phyloP scores from a whole-genome alignment of 1,140 invertebrate species.

The Aphidius gifuensis region DNA sequence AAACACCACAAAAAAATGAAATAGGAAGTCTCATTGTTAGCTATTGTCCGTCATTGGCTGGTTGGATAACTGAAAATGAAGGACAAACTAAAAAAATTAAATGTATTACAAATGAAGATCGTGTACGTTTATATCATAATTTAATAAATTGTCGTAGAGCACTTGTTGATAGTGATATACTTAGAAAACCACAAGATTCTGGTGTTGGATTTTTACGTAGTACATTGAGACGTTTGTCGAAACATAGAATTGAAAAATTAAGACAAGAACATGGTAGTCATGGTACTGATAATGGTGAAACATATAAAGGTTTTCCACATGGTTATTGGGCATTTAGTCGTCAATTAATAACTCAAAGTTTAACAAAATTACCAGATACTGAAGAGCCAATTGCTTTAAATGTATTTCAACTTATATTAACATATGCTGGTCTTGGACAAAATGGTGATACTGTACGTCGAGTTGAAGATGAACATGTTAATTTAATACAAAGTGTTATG shows the following conservation, averaged over 20 bases:
- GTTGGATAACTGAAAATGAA: slow-evolving; percentile 83
- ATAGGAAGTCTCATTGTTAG: slow-evolving; percentile 90
- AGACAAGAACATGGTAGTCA: slow-evolving; percentile 71
- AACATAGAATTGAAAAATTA: slow-evolving; percentile 82
- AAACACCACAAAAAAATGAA: slow-evolving; percentile 84
- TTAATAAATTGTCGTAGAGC: slow-evolving; percentile 73
- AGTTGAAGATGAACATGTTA: slow-evolving; percentile 83
- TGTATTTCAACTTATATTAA: slow-evolving; percentile 72
- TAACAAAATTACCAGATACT: slow-evolving; percentile 79
- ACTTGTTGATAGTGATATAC: slow-evolving; percentile 77
- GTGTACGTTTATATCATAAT: slow-evolving; percentile 77
- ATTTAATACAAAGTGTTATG: slow-evolving; percentile 83
- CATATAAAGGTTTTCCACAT: slow-evolving; percentile 82
- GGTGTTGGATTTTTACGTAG: slow-evolving; percentile 80
- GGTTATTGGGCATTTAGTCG: slow-evolving; percentile 89
- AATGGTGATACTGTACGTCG: slow-evolving; percentile 64
- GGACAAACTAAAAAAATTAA: slow-evolving; percentile 64
- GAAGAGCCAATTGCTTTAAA: slow-evolving; percentile 83
- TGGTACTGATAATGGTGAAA: slow-evolving; percentile 68
- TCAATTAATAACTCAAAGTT: slow-evolving; percentile 72
- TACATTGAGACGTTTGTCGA: slow-evolving; percentile 82
- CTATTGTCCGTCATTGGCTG: slow-evolving; percentile 81
- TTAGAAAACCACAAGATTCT: slow-evolving; percentile 78
- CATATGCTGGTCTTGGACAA: slow-evolving; percentile 80
- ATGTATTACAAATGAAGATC: slow-evolving; percentile 78